Evolutionary conservation across 1,140 invertebrate species (phyloP).

Genomic region (Lamellibrachia luymesi): DNA sequence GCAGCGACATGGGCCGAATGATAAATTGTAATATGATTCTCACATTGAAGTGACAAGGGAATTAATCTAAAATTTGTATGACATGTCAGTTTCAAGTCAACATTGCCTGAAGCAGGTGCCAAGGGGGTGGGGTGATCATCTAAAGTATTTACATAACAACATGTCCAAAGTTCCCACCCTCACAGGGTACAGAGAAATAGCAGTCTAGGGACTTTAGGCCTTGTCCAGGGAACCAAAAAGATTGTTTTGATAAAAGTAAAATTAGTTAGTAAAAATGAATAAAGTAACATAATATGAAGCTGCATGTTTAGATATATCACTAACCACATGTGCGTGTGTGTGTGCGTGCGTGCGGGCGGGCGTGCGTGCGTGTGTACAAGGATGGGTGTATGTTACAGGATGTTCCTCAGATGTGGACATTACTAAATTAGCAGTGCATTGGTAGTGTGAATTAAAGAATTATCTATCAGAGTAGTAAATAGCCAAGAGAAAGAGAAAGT

Average conservation of each 20-base stretch:
- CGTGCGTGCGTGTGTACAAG: too few relatives aligned
- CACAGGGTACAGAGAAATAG: background rate
- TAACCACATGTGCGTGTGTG: background rate
- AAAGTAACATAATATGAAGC: background rate
- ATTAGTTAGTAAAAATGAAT: background rate
- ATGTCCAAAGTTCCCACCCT: background rate
- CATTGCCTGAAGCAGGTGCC: background rate
- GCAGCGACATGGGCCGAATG: background rate
- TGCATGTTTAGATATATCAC: background rate
- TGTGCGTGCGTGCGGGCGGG: too few relatives aligned
- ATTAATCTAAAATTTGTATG: background rate
- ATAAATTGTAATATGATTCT: background rate
- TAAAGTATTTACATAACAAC: background rate
- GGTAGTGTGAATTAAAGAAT: background rate
- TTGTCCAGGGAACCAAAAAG: background rate
- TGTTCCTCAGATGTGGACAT: background rate
- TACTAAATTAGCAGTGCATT: background rate
- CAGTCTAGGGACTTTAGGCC: background rate
- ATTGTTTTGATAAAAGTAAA: background rate
- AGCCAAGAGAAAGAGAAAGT: background rate
- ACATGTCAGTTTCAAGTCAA: background rate
- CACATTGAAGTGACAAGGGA: background rate
- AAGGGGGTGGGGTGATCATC: background rate
- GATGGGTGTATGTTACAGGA: background rate
- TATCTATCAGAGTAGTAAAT: background rate